Evolutionary conservation across 1,140 invertebrate species (phyloP).

Genomic region (Drosophila littoralis): DNA sequence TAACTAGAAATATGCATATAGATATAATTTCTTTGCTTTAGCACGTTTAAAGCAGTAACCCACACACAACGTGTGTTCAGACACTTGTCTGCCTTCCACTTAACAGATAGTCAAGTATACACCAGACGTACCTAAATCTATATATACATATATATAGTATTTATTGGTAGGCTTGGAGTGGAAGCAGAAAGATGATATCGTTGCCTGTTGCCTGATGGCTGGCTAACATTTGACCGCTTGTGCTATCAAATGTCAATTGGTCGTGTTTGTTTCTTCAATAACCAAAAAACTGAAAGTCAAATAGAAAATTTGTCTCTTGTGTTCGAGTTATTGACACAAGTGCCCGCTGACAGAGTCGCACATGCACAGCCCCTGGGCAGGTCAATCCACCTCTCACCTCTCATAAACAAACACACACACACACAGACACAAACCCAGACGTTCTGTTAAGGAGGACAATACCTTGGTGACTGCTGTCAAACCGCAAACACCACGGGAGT

Average conservation of each 20-base stretch:
- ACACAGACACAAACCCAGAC: neutral
- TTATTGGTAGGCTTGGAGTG: neutral
- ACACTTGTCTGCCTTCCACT: conserved; percentile 42
- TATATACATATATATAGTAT: neutral
- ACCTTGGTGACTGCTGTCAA: conserved; percentile 35
- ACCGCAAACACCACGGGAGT: conserved; percentile 73
- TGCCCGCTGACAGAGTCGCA: conserved; percentile 39
- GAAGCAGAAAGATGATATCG: conserved; percentile 36
- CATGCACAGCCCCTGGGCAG: conserved; percentile 44
- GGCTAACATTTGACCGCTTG: conserved; percentile 58
- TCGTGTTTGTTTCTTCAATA: conserved; percentile 44
- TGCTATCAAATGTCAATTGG: conserved; percentile 70
- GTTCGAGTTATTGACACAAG: conserved; percentile 64
- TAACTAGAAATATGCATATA: conserved; percentile 1
- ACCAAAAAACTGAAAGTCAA: conserved; percentile 47
- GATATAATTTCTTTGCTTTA: conserved; percentile 10
- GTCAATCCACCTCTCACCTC: conserved; percentile 61
- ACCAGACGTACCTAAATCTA: neutral
- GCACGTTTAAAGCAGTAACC: conserved; percentile 12
- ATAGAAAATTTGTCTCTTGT: conserved; percentile 63
- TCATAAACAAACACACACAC: conserved; percentile 51
- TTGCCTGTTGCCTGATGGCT: conserved; percentile 27
- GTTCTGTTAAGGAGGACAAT: conserved; percentile 15
- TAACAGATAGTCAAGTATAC: conserved; percentile 13
- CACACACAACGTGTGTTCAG: conserved; percentile 10